Base-by-base conservation (phyloP, 2,888 invertebrate genomes). In the Elysia crispata region DNA sequence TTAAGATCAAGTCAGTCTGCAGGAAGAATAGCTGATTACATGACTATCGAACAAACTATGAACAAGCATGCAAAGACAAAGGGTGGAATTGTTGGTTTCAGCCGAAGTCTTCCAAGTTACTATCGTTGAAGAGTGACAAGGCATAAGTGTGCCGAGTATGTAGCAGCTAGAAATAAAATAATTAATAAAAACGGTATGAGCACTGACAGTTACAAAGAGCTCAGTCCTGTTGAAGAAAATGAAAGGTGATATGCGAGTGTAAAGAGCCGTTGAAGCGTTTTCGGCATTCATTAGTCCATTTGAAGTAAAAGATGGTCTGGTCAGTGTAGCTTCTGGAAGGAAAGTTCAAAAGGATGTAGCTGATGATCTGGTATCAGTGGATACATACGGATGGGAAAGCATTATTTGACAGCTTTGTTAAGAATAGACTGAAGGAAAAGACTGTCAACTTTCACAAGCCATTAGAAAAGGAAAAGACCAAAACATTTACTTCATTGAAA, bases 1-100 rank as follows among this genome's bases (percentile, higher is more conserved):
- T n/a, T n/a, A n/a, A n/a, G n/a, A n/a, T n/a, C n/a, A n/a, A n/a
- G n/a, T n/a, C n/a, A n/a, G n/a, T n/a, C n/a, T n/a, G n/a, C n/a
- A n/a, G n/a, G n/a, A n/a, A n/a, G n/a, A n/a, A n/a, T n/a, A n/a
- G n/a, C n/a, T n/a, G n/a, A n/a, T n/a, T n/a, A n/a, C n/a, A n/a
- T n/a, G n/a, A n/a, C n/a, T n/a, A n/a, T n/a, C n/a, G n/a, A n/a
- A n/a, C n/a, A n/a, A n/a, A n/a, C n/a, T n/a, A n/a, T n/a, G n/a
- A n/a, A n/a, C n/a, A n/a, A n/a, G n/a, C n/a, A n/a, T n/a, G n/a
- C n/a, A n/a, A n/a, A n/a, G n/a, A n/a, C n/a, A n/a, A n/a, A n/a
- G n/a, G n/a, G n/a, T n/a, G n/a, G n/a, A n/a, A 60, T 60, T 60
- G 60, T 60, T 60, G 60, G 60, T 8, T 60, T 60, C 23, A 60